phyloP scores from a whole-genome alignment of 2,888 invertebrate species.

The Napeogenes inachia region DNA sequence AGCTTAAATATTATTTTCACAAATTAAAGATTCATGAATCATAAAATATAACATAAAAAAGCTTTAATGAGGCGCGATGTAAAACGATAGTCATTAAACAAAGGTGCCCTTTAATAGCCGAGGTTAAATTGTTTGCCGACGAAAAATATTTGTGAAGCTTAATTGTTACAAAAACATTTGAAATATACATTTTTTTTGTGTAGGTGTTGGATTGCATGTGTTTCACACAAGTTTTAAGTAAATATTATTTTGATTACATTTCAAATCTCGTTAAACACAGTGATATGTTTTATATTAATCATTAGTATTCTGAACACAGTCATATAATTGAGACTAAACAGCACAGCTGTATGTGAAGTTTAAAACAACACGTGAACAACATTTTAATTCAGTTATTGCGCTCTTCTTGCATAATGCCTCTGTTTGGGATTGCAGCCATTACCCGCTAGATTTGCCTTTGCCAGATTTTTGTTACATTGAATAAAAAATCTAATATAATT shows the following conservation, averaged over 20 bases:
- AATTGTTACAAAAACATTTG: conserved; percentile 8
- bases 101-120: conserved; percentile 1
- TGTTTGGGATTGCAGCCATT: conserved; percentile 19
- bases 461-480: too few relatives aligned
- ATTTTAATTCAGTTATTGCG: conserved; percentile 26
- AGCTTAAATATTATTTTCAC: too few relatives aligned
- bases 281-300: too few relatives aligned
- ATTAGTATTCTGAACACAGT: too few relatives aligned
- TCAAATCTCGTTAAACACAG: too few relatives aligned
- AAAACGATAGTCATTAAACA: conserved; percentile 20
- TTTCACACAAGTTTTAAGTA: too few relatives aligned
- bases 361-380: conserved; percentile 20
- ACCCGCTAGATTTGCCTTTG: conserved; percentile 18
- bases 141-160: conserved; percentile 9
- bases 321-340: conserved; percentile 1
- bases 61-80: conserved; percentile 21
- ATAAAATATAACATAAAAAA: neutral
- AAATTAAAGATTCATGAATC: neutral
- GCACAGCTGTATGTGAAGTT: neutral
- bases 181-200: neutral
- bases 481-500: too few relatives aligned
- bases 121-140: conserved; percentile 2
- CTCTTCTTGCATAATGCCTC: conserved; percentile 20
- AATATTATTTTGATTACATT: too few relatives aligned
- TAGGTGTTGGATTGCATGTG: neutral